Conservation (phyloP, 2,797 vertebrate genomes). For the Bradypodion ventrale region DNA sequence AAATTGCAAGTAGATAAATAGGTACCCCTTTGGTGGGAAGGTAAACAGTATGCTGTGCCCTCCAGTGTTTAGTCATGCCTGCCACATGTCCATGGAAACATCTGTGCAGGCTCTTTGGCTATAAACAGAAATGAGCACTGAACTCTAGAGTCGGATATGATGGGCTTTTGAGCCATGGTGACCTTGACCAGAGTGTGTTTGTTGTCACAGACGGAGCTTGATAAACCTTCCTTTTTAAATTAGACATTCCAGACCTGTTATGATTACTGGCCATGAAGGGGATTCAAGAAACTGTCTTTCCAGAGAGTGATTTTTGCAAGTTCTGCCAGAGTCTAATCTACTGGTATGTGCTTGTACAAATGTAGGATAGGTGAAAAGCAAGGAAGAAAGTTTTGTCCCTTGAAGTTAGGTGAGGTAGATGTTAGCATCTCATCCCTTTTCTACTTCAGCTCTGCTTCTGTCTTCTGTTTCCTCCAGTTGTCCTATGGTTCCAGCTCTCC, state of each 20-base stretch:
- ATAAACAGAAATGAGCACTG: too few species aligned
- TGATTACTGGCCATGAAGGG: not conserved
- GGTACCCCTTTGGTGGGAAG: too few species aligned
- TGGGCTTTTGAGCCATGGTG: too few species aligned
- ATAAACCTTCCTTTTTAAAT: not conserved
- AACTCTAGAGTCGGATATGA: too few species aligned
- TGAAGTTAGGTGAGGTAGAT: not conserved
- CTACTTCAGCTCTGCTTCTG: not conserved
- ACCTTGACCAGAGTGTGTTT: not conserved
- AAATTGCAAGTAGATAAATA: too few species aligned
- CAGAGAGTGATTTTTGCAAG: too few species aligned
- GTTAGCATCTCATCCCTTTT: not conserved
- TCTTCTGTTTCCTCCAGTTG: constrained; percentile 71
- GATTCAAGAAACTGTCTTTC: not conserved
- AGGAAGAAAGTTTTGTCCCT: not conserved
- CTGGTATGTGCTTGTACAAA: not conserved
- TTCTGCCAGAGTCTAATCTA: not conserved
- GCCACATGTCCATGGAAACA: too few species aligned
- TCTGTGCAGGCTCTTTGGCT: too few species aligned
- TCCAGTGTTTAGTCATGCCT: too few species aligned
- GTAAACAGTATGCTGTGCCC: too few species aligned
- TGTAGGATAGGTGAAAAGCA: not conserved
- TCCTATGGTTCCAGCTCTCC: constrained; percentile 92
- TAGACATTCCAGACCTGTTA: not conserved
- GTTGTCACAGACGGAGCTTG: not conserved